These are phyloP conservation scores for Oreortyx pictus DNA, from an alignment of 2,797 vertebrate species.

Conservation along the genomic window DNA sequence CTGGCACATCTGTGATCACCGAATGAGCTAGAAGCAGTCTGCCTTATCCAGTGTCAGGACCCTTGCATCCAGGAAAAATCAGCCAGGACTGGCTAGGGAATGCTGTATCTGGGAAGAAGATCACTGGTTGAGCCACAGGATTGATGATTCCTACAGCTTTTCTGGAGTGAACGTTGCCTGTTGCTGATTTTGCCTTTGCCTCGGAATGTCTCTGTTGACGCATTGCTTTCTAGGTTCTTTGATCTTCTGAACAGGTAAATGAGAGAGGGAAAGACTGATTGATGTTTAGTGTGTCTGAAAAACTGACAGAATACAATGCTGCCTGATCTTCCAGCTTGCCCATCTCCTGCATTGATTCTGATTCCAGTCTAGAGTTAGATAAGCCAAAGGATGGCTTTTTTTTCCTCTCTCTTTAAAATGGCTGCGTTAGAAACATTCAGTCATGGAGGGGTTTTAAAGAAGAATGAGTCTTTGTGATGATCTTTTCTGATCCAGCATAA, in stretches of 20 bases:
- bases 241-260: constrained; percentile 11
- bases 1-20: not conserved
- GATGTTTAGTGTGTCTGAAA: not conserved
- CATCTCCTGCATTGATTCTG: not conserved
- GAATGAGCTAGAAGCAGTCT: not conserved
- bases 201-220: not conserved
- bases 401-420: not conserved
- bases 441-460: not conserved
- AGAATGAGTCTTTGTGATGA: not conserved
- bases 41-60: not conserved
- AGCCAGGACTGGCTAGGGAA: not conserved
- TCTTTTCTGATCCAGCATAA: not conserved
- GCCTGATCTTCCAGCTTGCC: not conserved
- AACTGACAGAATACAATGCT: not conserved
- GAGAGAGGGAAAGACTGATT: not conserved
- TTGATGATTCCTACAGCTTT: not conserved
- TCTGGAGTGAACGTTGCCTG: constrained; percentile 67
- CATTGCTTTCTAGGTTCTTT: constrained; percentile 29
- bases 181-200: constrained; percentile 6
- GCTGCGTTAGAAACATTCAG: not conserved
- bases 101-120: not conserved
- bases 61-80: not conserved
- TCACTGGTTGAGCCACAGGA: not conserved
- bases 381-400: not conserved
- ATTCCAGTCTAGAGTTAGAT: not conserved